Evolutionary conservation across 2,113 vertebrate genomes (phyloP).

Genomic region (Gallinago paraguaiae): DNA sequence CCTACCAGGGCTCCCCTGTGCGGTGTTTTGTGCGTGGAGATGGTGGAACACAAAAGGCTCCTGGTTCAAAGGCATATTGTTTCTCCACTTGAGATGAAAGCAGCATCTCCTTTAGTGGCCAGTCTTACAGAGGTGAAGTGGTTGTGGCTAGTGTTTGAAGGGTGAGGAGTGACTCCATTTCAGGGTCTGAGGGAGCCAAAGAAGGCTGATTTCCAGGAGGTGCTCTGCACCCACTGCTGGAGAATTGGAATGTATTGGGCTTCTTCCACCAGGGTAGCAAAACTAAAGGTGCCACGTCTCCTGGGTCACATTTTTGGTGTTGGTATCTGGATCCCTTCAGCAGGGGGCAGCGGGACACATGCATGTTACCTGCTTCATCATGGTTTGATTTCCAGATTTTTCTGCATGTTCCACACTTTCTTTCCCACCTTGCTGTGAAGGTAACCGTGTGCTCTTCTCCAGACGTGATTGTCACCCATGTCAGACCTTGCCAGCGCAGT

Average conservation of each 20-base stretch:
- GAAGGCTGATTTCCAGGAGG: neutral
- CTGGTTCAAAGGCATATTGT: neutral
- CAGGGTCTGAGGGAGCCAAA: neutral
- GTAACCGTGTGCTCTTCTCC: neutral
- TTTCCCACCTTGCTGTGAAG: neutral
- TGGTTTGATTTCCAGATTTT: neutral
- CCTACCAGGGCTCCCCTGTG: neutral
- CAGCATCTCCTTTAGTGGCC: neutral
- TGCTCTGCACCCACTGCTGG: accelerated
- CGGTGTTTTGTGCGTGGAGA: neutral
- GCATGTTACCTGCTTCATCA: neutral
- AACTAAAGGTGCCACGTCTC: neutral
- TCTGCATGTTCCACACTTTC: neutral
- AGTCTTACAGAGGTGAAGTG: neutral
- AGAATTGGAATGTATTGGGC: accelerated
- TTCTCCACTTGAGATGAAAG: neutral
- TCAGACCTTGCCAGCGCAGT: neutral
- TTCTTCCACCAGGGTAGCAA: neutral
- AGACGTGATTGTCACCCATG: accelerated
- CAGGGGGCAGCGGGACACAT: neutral
- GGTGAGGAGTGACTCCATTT: neutral
- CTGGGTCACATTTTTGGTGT: neutral
- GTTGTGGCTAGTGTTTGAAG: neutral
- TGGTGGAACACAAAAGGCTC: neutral
- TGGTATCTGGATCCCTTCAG: neutral